Evolutionary conservation across 2,888 invertebrate genomes (phyloP).

Genomic region (Ormyrus pomaceus): DNA sequence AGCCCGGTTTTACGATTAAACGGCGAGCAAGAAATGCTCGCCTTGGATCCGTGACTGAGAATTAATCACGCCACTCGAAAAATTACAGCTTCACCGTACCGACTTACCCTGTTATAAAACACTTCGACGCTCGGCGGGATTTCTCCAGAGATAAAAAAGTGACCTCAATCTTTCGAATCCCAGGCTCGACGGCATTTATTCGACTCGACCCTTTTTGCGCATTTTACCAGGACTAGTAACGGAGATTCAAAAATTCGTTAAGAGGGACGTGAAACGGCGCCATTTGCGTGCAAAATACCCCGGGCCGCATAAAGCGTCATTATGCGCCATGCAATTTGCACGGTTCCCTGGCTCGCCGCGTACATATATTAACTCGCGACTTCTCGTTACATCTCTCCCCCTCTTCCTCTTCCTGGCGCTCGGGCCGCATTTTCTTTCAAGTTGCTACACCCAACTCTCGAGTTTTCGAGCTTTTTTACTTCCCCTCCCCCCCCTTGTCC

Average conservation of each 20-base stretch:
- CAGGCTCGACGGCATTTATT: not conserved
- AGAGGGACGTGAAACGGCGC: conserved; percentile 8
- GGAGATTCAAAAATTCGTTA: conserved; percentile 32
- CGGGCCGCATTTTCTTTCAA: too few relatives aligned
- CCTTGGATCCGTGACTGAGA: not conserved
- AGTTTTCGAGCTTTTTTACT: not conserved
- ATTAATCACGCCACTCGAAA: conserved; percentile 31
- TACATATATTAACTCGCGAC: conserved; percentile 13
- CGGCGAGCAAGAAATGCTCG: too few relatives aligned
- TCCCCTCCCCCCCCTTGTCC: not conserved
- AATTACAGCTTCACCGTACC: not conserved
- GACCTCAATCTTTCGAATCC: conserved; percentile 44
- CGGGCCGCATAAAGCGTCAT: conserved; percentile 5
- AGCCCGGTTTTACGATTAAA: too few relatives aligned
- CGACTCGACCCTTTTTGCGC: not conserved
- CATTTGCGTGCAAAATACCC: not conserved
- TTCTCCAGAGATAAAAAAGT: conserved; percentile 27
- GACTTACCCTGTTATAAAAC: too few relatives aligned
- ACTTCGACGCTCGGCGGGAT: conserved; percentile 2
- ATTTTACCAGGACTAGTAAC: not conserved
- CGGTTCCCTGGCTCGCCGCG: not conserved
- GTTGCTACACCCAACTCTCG: not conserved
- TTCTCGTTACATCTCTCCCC: not conserved
- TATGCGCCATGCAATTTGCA: conserved; percentile 8
- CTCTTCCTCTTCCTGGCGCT: not conserved